Conservation (phyloP, 2,113 vertebrate genomes). For the Silurus meridionalis region DNA sequence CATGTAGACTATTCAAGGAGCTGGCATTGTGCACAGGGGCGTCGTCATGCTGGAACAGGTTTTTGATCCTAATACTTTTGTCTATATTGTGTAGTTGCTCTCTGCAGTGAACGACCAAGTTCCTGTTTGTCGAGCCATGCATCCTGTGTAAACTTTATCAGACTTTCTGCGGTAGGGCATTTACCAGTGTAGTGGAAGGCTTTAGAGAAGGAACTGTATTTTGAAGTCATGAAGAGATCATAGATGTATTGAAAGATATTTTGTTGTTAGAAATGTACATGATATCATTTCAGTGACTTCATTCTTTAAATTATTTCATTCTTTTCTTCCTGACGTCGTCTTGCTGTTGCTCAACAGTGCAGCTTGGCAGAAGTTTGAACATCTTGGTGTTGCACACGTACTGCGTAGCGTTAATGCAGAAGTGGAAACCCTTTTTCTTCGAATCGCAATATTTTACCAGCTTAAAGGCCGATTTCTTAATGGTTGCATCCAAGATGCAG, state of each 20-base stretch:
- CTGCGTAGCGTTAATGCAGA: not conserved
- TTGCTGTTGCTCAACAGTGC: not conserved
- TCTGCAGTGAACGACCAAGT: not conserved
- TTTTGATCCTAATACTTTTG: not conserved
- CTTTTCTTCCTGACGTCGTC: too few species aligned
- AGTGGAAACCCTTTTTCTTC: not conserved
- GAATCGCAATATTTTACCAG: not conserved
- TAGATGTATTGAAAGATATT: too few species aligned
- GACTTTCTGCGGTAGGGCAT: not conserved
- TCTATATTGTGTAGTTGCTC: not conserved
- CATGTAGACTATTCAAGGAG: too few species aligned
- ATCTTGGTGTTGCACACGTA: not conserved
- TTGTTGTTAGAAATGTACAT: too few species aligned
- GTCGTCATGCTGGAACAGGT: too few species aligned
- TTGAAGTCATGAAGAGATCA: too few species aligned
- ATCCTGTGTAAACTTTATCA: not conserved
- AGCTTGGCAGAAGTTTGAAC: too few species aligned
- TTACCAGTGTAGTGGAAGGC: not conserved
- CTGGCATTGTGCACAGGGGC: too few species aligned
- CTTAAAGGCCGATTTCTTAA: not conserved
- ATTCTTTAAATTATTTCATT: too few species aligned
- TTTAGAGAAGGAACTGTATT: not conserved
- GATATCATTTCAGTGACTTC: too few species aligned
- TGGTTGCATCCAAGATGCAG: not conserved
- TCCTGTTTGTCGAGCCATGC: not conserved